phyloP scores from a whole-genome alignment of 2,797 vertebrate species.

The Acipenser transmontanus region DNA sequence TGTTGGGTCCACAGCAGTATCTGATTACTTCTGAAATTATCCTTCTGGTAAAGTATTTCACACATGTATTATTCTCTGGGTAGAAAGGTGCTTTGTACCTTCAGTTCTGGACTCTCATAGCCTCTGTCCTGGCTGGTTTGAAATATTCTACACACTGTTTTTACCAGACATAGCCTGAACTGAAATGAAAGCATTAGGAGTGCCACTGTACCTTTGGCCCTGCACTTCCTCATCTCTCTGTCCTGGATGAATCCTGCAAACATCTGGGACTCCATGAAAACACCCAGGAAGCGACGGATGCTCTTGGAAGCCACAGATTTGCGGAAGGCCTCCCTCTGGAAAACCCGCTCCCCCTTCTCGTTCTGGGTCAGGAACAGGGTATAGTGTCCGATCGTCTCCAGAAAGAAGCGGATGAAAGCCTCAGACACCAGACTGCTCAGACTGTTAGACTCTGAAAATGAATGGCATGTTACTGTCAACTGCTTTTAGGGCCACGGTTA shows the following conservation, averaged over 20 bases:
- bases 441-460: slow-evolving; percentile 79
- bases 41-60: too few relatives aligned
- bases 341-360: slow-evolving; percentile 82
- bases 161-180: background rate
- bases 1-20: too few relatives aligned
- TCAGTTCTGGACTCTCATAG: too few relatives aligned
- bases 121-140: too few relatives aligned
- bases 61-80: too few relatives aligned
- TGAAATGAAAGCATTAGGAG: background rate
- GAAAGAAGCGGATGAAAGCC: slow-evolving; percentile 96
- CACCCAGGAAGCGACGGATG: slow-evolving; percentile 91
- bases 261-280: slow-evolving; percentile 99
- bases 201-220: slow-evolving; percentile 80
- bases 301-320: slow-evolving; percentile 97
- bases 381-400: slow-evolving; percentile 97
- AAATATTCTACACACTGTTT: background rate
- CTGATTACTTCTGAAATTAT: too few relatives aligned
- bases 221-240: slow-evolving; percentile 86
- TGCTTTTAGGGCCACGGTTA: too few relatives aligned
- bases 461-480: background rate
- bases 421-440: slow-evolving; percentile 93
- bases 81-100: background rate
- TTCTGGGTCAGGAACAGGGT: slow-evolving; percentile 90
- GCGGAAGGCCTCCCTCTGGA: slow-evolving; percentile 93
- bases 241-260: slow-evolving; percentile 98